Evolutionary conservation across 2,888 invertebrate species (phyloP).

Genomic region (Drosophila hawaiiensis): DNA sequence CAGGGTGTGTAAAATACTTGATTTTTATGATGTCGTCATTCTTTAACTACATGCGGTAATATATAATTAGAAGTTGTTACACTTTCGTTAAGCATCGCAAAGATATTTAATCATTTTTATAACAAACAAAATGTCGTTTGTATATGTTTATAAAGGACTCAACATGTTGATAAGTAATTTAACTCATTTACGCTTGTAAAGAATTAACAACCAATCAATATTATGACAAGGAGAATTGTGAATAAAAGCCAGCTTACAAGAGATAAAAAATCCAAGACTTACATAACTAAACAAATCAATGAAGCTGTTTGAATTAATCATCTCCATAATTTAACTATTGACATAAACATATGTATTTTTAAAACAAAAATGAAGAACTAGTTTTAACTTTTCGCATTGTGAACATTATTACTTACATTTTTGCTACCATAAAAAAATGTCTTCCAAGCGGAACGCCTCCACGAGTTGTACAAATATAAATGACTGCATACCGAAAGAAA

Average conservation of each 20-base stretch:
- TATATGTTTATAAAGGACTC: background rate
- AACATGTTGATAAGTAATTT: background rate
- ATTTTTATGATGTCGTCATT: conserved; percentile 1
- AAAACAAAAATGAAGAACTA: background rate
- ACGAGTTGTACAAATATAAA: background rate
- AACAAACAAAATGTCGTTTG: background rate
- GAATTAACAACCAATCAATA: background rate
- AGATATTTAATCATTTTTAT: background rate
- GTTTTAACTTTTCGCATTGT: background rate
- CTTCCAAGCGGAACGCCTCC: background rate
- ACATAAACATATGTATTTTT: background rate
- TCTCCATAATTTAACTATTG: background rate
- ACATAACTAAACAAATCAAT: background rate
- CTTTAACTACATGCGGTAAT: background rate
- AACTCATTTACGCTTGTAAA: background rate
- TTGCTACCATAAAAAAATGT: background rate
- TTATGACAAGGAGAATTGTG: background rate
- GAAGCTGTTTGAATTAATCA: background rate
- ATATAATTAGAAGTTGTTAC: background rate
- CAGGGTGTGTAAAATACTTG: background rate
- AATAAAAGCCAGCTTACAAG: background rate
- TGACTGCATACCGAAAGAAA: background rate
- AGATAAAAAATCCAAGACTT: background rate
- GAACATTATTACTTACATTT: background rate
- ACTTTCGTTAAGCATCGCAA: background rate